Evolutionary conservation across 1,140 invertebrate species (phyloP), one percentile per base, ranked within the genome.

Genomic region (Listronotus bonariensis): DNA sequence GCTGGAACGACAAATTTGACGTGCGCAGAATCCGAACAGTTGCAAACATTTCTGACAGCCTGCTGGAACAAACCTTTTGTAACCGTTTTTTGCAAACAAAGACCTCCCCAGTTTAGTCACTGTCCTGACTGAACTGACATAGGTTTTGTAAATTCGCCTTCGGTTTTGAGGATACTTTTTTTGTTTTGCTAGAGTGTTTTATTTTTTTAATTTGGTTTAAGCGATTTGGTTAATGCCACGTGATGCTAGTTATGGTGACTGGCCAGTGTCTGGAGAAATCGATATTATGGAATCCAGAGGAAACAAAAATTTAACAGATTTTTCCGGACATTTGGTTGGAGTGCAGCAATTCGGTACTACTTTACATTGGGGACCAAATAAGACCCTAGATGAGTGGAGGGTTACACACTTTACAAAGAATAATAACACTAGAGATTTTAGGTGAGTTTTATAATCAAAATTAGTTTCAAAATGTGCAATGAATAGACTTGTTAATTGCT

Each of bases 341-440:
- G 79, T 78, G 0, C 82, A 88, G 54, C 81, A 82, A 64, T 77
- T 84, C 0, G 82, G 80, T 1, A 82, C 82, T 2, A 88, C 87
- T 0, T 76, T 89, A 10, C 87, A 89, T 73, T 89, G 81, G 67
- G 87, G 87, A 12, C 86, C 86, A 3, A 81, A 82, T 61, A 81
- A 78, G 38, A 80, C 68, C 12, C 70, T 80, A n/a, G 85, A 88
- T 71, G 79, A 74, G 7, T 87, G 82, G 77, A 74, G 78, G 9
- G 75, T 74, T 20, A 80, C 85, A 4, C 80, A 83, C 60, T 82
- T 77, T 75, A 51, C 77, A 53, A 77, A 76, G 67, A 79, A 79
- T 59, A 80, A 79, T 61, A 65, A 57, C 11, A 64, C 72, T 56
- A 83, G 82, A 26, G 20, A 26, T 0, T 85, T 77, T 61, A 61